These are phyloP conservation scores for Sylvia atricapilla DNA, from an alignment of 2,113 vertebrate genomes.

Conservation along the genomic window DNA sequence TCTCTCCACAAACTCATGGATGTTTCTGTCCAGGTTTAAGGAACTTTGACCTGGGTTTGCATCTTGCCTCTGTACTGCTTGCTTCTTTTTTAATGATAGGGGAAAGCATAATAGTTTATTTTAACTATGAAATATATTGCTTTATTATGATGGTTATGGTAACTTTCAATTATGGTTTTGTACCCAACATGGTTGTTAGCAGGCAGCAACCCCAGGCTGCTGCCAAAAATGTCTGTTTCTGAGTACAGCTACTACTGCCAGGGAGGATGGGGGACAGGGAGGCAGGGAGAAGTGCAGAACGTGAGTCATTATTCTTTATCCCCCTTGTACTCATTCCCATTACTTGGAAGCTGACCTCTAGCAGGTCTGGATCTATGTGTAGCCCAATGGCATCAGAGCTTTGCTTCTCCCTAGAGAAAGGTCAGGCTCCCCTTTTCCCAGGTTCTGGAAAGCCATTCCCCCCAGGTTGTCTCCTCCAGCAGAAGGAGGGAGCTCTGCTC, in stretches of 20 bases:
- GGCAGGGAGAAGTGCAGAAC: neutral
- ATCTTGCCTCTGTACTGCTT: slow-evolving; percentile 71
- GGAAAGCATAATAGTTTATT: slow-evolving; percentile 79
- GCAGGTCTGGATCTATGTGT: neutral
- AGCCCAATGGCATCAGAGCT: neutral
- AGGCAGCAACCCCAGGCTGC: slow-evolving; percentile 21
- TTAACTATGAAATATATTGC: slow-evolving; percentile 81
- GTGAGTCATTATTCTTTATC: neutral
- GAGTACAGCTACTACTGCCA: slow-evolving; percentile 52
- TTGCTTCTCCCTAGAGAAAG: neutral
- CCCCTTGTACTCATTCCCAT: rapidly evolving
- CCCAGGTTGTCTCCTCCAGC: neutral
- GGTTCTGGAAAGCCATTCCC: slow-evolving; percentile 53
- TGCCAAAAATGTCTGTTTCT: slow-evolving; percentile 67
- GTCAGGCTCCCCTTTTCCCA: neutral
- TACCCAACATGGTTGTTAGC: slow-evolving; percentile 46
- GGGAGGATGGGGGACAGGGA: neutral
- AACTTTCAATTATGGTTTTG: slow-evolving; percentile 72
- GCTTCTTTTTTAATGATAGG: slow-evolving; percentile 72
- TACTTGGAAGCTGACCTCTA: neutral
- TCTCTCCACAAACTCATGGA: slow-evolving; percentile 35
- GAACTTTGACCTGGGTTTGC: slow-evolving; percentile 63
- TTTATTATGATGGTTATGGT: slow-evolving; percentile 76
- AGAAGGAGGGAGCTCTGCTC: neutral
- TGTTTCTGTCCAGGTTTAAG: slow-evolving; percentile 8